Percentiles rank a stretch among this genome's conserved stretches.
Evolutionary conservation across 2,888 invertebrate species (phyloP).

Genomic region (Macrosiphum euphorbiae): DNA sequence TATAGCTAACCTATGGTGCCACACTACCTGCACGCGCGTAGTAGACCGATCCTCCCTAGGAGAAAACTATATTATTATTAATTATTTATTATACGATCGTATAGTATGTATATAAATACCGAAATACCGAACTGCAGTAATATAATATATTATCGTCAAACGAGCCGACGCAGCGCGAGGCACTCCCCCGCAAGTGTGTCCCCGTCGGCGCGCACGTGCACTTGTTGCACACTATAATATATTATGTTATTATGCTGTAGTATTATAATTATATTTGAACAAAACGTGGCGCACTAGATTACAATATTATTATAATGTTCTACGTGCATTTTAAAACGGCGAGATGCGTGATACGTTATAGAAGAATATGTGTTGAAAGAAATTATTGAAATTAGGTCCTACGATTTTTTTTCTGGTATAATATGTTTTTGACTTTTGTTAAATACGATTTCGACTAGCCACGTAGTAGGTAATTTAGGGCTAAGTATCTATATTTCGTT

Average conservation of each 20-base stretch:
- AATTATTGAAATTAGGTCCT: not conserved
- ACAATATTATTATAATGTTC: not conserved
- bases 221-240: not conserved
- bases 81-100: not conserved
- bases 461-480: not conserved
- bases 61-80: not conserved
- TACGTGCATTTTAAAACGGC: not conserved
- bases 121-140: not conserved
- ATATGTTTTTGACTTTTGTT: not conserved
- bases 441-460: not conserved
- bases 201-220: not conserved
- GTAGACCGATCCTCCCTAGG: not conserved
- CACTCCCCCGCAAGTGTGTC: not conserved
- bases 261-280: constrained; percentile 18
- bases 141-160: constrained; percentile 18
- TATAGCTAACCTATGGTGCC: not conserved
- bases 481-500: not conserved
- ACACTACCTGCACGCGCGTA: not conserved
- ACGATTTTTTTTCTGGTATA: not conserved
- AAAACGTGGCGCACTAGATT: not conserved
- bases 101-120: too few species aligned
- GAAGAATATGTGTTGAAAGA: not conserved
- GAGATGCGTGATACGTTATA: not conserved
- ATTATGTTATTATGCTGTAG: not conserved
- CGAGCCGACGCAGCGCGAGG: not conserved